Evolutionary conservation across 2,888 invertebrate genomes (phyloP), one percentile per base, ranked within the genome.

Genomic region (Idaea dimidiata): DNA sequence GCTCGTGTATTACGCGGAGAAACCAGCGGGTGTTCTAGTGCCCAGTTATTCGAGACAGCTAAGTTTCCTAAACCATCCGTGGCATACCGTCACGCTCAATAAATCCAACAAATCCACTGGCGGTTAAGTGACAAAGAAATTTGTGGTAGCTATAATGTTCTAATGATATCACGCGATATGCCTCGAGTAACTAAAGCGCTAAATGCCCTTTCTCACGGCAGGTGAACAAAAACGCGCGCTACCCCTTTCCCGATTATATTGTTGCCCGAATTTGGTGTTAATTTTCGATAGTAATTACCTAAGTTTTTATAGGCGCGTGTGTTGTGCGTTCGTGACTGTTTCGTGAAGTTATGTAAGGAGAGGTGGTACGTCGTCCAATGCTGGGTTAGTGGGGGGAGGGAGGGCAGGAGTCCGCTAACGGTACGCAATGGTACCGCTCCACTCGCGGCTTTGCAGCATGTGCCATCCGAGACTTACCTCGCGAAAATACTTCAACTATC

Each of bases 101-200:
- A 84, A 82, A 81, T 73, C 79, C 73, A 73, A 77, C 82, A 76
- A 81, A 81, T 78, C 78, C 78, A 78, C 77, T 73, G 77, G 75
- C 79, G 76, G 80, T 79, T 82, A 81, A 85, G 84, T 85, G 87
- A 87, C 87, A 86, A 86, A 84, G 83, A 83, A 83, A 85, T 84
- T 85, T 83, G 84, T 86, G 81, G 81, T 76, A 81, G 81, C 82
- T 76, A 81, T 83, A 84, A 83, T 81, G 79, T 76, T 83, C 77
- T 87, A 84, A 83, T 86, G 83, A 82, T 83, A 82, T 83, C 86
- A 84, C 85, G 86, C 86, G 83, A 86, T 81, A 75, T 78, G 76
- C 77, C 78, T 79, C 78, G 74, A 83, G 81, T 81, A 83, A 78
- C 76, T 78, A 75, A 77, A 77, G 80, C 83, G 84, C 79, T 85